A percentile compares a stretch with the other conserved stretches of the same genome.
These are phyloP conservation scores for Hylaeus anthracinus DNA, from an alignment of 1,140 invertebrate species.

Conservation along the genomic window DNA sequence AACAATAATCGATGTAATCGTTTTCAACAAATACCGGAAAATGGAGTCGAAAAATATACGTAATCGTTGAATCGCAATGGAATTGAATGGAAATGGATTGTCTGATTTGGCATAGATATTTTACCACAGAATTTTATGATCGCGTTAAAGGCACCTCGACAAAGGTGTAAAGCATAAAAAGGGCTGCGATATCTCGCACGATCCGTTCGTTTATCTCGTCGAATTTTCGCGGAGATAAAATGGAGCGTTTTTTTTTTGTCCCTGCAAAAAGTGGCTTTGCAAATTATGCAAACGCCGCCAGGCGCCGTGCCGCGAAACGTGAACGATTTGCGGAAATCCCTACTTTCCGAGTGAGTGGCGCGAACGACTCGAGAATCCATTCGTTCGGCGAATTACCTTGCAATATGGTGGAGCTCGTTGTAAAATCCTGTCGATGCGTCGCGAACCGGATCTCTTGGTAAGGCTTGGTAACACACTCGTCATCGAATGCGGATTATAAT, in stretches of 20 bases:
- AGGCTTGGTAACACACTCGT: background rate
- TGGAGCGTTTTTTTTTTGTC: background rate
- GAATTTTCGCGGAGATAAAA: background rate
- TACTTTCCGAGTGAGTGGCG: background rate
- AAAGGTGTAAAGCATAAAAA: background rate
- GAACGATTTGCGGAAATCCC: slow-evolving; percentile 8
- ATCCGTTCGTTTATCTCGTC: background rate
- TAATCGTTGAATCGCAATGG: background rate
- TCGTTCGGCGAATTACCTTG: slow-evolving; percentile 2
- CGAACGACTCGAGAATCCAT: slow-evolving; percentile 13
- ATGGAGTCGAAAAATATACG: too few relatives aligned
- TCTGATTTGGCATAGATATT: too few relatives aligned
- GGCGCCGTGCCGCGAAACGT: background rate
- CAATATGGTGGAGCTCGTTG: slow-evolving; percentile 4
- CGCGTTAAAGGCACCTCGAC: background rate
- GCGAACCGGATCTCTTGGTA: slow-evolving; percentile 1
- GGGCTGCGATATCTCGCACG: background rate
- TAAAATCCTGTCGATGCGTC: slow-evolving; percentile 6
- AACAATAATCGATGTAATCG: background rate
- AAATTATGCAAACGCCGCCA: slow-evolving; percentile 25
- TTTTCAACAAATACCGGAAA: background rate
- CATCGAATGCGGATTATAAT: too few relatives aligned
- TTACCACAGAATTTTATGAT: background rate
- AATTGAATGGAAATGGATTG: too few relatives aligned
- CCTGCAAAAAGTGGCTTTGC: background rate